These are phyloP conservation scores for Lycopodina hypogea DNA, from an alignment of 37 sponge, comb jelly and placozoan genomes.

Conservation along the genomic window DNA sequence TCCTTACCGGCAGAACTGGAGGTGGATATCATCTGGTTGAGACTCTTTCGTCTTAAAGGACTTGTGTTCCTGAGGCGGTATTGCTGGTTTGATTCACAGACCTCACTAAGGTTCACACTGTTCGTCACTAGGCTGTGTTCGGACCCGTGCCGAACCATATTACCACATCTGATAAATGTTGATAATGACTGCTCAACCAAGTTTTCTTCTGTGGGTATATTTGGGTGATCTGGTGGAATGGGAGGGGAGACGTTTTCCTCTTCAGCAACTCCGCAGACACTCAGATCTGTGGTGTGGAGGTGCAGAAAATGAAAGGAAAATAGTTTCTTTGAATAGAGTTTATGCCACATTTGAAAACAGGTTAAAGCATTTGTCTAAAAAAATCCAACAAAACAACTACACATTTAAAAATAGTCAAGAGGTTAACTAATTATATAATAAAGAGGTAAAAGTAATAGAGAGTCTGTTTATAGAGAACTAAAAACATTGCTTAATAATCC, in stretches of 20 bases:
- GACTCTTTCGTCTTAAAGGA: neutral
- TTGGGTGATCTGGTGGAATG: constrained; percentile 2
- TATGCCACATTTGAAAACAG: no score
- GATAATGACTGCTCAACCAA: no score
- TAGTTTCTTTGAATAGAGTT: no score
- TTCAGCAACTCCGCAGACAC: neutral
- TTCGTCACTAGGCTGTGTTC: constrained; percentile 12
- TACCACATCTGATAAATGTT: no score
- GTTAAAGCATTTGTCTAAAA: no score
- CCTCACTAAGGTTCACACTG: neutral
- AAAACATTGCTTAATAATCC: no score
- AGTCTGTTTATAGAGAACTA: no score
- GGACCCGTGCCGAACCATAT: neutral
- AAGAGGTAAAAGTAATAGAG: no score
- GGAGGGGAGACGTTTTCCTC: constrained; percentile 13
- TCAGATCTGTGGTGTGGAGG: neutral
- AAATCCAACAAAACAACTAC: no score
- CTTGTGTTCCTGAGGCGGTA: neutral
- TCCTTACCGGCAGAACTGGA: neutral
- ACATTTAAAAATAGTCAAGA: no score
- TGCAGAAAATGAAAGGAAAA: no score
- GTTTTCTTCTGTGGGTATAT: neutral
- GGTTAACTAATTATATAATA: no score
- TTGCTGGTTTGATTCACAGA: neutral
- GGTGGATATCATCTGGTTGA: neutral